These are phyloP conservation scores for Campylomormyrus numenius DNA, from an alignment of 2,113 vertebrate genomes.

Conservation along the genomic window DNA sequence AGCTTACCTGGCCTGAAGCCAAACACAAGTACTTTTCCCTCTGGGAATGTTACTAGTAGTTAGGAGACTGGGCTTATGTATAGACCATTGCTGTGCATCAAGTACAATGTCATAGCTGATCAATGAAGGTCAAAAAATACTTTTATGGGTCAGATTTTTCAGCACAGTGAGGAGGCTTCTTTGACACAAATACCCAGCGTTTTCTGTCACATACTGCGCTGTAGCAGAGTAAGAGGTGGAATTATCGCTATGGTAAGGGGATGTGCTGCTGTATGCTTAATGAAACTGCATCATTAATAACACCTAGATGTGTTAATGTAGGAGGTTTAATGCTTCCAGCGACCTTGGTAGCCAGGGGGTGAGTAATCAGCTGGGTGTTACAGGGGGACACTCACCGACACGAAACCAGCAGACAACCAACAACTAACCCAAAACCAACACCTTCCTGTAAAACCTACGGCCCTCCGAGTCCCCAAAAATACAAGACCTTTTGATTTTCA, in stretches of 20 bases:
- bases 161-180: background rate
- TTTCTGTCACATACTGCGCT: background rate
- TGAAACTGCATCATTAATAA: background rate
- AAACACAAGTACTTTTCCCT: background rate
- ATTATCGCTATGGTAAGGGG: background rate
- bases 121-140: background rate
- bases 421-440: background rate
- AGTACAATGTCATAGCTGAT: background rate
- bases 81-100: background rate
- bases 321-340: background rate
- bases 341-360: background rate
- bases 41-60: background rate
- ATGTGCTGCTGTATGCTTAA: background rate
- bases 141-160: background rate
- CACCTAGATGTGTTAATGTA: background rate
- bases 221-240: background rate
- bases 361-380: background rate
- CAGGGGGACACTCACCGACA: background rate
- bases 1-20: background rate
- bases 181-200: background rate
- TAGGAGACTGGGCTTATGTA: background rate
- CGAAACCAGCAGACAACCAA: background rate
- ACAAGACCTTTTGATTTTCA: background rate
- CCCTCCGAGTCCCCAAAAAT: background rate
- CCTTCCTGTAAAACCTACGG: background rate